Evolutionary conservation across 2,113 vertebrate species (phyloP).

Genomic region (Lutjanus erythropterus): DNA sequence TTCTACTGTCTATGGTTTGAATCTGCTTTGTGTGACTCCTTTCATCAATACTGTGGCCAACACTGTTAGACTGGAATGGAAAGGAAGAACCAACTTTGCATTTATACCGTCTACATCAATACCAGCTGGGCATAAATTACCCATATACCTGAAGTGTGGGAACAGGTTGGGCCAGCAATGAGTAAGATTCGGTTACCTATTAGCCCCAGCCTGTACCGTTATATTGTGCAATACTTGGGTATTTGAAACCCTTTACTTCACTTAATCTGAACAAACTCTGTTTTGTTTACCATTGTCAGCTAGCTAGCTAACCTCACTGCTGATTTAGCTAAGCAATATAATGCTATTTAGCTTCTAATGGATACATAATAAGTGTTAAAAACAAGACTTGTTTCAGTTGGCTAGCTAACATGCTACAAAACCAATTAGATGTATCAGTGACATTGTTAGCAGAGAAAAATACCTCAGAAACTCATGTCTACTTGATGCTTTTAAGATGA

Average conservation of each 20-base stretch:
- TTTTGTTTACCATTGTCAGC: neutral
- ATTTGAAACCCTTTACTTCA: neutral
- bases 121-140: neutral
- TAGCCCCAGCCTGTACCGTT: neutral
- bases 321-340: neutral
- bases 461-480: neutral
- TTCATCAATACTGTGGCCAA: slow-evolving; percentile 1
- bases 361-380: neutral
- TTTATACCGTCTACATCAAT: neutral
- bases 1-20: too few species aligned
- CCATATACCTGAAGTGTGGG: neutral
- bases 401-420: neutral
- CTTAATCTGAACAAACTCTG: neutral
- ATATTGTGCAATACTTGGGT: neutral
- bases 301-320: neutral
- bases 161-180: neutral
- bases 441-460: neutral
- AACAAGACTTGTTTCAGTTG: neutral
- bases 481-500: neutral
- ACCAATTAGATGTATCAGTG: neutral
- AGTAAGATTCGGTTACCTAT: neutral
- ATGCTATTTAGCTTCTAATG: neutral
- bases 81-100: neutral
- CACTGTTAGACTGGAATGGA: neutral
- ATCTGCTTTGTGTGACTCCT: slow-evolving; percentile 10